phyloP scores from a whole-genome alignment of 2,113 vertebrate species.

The Haemorhous mexicanus region DNA sequence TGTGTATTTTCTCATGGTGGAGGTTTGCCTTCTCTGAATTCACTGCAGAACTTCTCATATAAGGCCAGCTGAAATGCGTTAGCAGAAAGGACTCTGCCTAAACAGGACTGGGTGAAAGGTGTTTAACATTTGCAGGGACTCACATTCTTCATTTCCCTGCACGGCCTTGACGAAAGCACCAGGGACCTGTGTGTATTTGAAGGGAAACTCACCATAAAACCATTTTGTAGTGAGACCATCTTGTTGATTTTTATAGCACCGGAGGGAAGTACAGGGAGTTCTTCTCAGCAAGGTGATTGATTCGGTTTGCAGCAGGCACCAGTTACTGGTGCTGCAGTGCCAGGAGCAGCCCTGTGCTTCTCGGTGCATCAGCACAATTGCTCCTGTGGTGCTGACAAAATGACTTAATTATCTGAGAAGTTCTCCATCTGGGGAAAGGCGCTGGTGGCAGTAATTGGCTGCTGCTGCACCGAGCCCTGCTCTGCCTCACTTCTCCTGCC shows the following conservation, averaged over 20 bases:
- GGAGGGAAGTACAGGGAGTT: rapidly evolving
- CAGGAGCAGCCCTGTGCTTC: neutral
- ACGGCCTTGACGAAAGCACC: neutral
- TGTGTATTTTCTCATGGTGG: rapidly evolving
- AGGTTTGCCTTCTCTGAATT: neutral
- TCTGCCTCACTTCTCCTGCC: neutral
- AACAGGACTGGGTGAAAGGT: neutral
- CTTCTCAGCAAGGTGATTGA: neutral
- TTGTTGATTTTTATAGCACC: neutral
- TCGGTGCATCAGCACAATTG: neutral
- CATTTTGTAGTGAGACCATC: neutral
- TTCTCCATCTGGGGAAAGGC: neutral
- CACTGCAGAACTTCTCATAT: rapidly evolving
- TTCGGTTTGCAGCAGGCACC: neutral
- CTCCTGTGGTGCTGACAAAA: neutral
- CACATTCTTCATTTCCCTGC: neutral
- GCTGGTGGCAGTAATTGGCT: neutral
- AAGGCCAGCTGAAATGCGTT: neutral
- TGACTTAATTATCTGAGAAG: neutral
- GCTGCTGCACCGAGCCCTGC: neutral
- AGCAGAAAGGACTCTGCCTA: neutral
- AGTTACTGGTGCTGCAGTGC: neutral
- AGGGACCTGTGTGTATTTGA: neutral
- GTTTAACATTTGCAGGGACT: neutral
- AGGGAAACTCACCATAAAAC: neutral